Evolutionary conservation across 1,140 invertebrate species (phyloP).

Genomic region (Sarcophaga bullata): DNA sequence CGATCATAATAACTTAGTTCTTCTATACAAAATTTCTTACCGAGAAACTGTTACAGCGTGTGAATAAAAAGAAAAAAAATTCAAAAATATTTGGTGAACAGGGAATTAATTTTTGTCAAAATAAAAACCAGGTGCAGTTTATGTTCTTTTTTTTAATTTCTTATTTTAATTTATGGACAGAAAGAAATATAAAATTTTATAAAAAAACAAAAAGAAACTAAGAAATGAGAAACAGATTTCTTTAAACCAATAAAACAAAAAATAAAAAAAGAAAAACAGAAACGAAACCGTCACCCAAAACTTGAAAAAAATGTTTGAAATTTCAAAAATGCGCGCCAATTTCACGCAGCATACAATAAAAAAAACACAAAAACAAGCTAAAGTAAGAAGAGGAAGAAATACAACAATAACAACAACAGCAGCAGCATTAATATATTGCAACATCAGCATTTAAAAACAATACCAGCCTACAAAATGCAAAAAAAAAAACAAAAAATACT

Average conservation of each 20-base stretch:
- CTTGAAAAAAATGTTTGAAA: constrained; percentile 36
- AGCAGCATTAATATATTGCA: background rate
- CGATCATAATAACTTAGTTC: no score
- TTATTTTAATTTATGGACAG: no score
- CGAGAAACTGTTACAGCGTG: no score
- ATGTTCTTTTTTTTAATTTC: background rate
- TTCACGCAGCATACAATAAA: constrained; percentile 40
- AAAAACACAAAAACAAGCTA: constrained; percentile 8
- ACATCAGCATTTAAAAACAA: background rate
- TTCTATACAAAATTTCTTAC: no score
- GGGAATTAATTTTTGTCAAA: background rate
- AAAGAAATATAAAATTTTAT: background rate
- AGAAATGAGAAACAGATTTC: background rate
- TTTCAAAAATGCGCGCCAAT: constrained; percentile 42
- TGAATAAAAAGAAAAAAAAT: no score
- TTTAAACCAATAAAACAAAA: background rate
- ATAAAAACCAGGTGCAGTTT: constrained; percentile 35
- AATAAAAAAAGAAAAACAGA: background rate
- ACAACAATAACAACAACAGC: background rate
- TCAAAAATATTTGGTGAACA: no score
- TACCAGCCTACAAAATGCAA: background rate
- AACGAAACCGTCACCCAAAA: background rate
- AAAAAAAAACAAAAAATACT: background rate
- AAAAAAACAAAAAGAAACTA: constrained; percentile 21
- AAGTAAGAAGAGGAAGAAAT: background rate